Evolutionary conservation across 2,797 vertebrate species (phyloP).

Genomic region (Gallinago solitaria): DNA sequence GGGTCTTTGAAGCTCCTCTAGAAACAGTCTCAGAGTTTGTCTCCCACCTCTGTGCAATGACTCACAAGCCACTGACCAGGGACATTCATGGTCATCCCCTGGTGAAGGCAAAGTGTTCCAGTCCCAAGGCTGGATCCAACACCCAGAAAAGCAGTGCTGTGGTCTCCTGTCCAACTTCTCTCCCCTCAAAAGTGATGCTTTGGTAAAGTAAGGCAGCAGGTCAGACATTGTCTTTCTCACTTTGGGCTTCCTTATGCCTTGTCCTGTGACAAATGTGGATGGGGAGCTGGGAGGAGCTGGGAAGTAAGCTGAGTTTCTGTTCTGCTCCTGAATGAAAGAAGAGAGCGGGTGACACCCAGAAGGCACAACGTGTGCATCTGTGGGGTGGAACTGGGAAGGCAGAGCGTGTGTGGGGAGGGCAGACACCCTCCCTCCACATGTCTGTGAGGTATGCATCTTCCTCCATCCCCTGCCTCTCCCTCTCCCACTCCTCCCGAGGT

Average conservation of each 20-base stretch:
- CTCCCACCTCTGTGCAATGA: rapidly evolving
- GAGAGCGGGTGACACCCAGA: rapidly evolving
- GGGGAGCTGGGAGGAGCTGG: background rate
- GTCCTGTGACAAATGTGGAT: rapidly evolving
- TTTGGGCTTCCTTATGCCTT: background rate
- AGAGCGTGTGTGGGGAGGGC: background rate
- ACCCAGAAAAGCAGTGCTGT: background rate
- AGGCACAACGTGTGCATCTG: background rate
- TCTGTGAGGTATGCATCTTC: background rate
- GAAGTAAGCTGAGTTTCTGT: background rate
- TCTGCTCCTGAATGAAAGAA: background rate
- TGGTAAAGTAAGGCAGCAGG: background rate
- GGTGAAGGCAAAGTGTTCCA: background rate
- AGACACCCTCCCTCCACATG: background rate
- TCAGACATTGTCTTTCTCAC: background rate
- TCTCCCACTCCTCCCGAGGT: background rate
- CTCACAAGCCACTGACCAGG: background rate
- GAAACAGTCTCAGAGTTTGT: background rate
- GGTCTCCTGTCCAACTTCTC: background rate
- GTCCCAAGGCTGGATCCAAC: background rate
- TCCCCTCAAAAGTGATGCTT: rapidly evolving
- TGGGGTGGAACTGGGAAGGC: background rate
- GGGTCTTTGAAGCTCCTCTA: background rate
- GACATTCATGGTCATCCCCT: background rate
- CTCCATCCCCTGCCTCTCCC: background rate